Conservation (phyloP, 2,888 invertebrate genomes). For the Myathropa florea region DNA sequence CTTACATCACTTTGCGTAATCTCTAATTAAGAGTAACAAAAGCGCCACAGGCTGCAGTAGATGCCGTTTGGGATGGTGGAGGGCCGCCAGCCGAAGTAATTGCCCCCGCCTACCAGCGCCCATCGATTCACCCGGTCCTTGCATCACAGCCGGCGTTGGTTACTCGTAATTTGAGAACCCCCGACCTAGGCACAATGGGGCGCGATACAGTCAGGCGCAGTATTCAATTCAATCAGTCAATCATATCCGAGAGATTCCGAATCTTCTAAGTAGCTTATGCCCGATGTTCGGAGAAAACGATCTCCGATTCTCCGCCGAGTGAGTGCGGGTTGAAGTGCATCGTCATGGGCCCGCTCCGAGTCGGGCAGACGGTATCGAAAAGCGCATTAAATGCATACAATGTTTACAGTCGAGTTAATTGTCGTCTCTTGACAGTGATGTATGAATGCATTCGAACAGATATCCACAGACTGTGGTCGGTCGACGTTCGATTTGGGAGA, state of each 20-base stretch:
- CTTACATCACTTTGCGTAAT: slow-evolving; percentile 65
- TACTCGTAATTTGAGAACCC: slow-evolving; percentile 49
- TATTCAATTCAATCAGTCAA: slow-evolving; percentile 58
- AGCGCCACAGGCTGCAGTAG: slow-evolving; percentile 6
- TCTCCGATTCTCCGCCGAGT: not conserved
- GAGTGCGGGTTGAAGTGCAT: not conserved
- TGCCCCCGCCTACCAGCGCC: slow-evolving; percentile 29
- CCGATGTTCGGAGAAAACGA: not conserved
- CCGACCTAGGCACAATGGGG: not conserved
- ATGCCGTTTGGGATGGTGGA: not conserved
- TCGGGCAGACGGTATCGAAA: slow-evolving; percentile 8
- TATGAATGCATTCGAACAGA: slow-evolving; percentile 57
- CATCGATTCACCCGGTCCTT: slow-evolving; percentile 61
- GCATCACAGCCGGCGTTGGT: slow-evolving; percentile 37
- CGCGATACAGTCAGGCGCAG: slow-evolving; percentile 26
- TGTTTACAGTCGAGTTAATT: slow-evolving; percentile 53
- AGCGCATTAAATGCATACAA: slow-evolving; percentile 37
- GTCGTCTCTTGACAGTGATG: slow-evolving; percentile 63
- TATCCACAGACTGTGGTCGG: not conserved
- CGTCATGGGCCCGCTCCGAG: slow-evolving; percentile 11
- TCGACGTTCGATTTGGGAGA: not conserved
- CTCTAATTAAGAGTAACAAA: slow-evolving; percentile 64
- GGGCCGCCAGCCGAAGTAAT: slow-evolving; percentile 23
- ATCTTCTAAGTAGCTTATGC: slow-evolving; percentile 39
- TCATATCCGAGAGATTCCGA: slow-evolving; percentile 45